These are phyloP conservation scores for Eurois occulta DNA, from an alignment of 2,888 invertebrate species.

Conservation along the genomic window DNA sequence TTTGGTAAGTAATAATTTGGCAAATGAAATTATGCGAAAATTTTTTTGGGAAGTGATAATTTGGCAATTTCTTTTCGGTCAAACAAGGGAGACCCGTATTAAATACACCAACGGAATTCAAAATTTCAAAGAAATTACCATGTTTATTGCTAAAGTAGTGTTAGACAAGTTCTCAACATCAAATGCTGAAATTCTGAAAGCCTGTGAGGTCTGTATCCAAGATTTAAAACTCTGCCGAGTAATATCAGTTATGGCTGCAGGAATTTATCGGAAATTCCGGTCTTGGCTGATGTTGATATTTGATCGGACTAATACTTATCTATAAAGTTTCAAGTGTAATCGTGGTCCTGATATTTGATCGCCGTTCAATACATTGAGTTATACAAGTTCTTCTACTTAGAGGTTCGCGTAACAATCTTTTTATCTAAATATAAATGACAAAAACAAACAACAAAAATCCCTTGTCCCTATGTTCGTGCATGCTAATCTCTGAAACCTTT, in stretches of 20 bases:
- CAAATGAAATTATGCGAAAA: too few relatives aligned
- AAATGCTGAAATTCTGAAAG: neutral
- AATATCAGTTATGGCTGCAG: neutral
- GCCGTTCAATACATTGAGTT: neutral
- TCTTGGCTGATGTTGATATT: neutral
- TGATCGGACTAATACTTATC: neutral
- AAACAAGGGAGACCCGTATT: too few relatives aligned
- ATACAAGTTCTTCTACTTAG: neutral
- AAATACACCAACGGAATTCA: too few relatives aligned
- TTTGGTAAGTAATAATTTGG: too few relatives aligned
- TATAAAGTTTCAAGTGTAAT: neutral
- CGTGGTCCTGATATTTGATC: conserved; percentile 13
- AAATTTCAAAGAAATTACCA: too few relatives aligned
- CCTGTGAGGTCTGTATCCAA: neutral
- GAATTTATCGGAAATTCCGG: conserved; percentile 8
- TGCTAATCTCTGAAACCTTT: neutral
- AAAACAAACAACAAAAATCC: neutral
- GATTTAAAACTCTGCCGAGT: neutral
- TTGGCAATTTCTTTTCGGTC: too few relatives aligned
- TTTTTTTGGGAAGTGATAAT: too few relatives aligned
- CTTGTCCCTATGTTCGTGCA: neutral
- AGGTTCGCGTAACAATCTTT: neutral
- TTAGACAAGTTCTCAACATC: neutral
- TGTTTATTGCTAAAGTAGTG: neutral
- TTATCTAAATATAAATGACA: neutral